Base-by-base conservation (phyloP, 53 echinoderm and acorn worm species). In the Mesocentrotus franciscanus region DNA sequence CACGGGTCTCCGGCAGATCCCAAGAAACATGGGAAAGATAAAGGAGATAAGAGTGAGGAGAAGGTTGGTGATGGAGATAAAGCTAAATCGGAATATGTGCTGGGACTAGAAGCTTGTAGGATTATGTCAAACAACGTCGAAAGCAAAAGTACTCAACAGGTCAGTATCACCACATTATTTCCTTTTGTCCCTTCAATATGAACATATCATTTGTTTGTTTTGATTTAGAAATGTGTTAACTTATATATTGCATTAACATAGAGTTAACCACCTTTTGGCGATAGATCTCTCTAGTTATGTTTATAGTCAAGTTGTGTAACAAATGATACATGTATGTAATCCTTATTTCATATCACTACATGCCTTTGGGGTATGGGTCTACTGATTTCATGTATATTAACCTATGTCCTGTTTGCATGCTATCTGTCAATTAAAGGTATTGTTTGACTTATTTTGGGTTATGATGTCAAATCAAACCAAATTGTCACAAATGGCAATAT, bases 21-120 rank as follows among this genome's bases (percentile, higher is more conserved):
- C 87, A 97, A 97, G 97, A 97, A 95, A 57, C 97, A 97, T 78
- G 85, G 95, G 78, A 95, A 97, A 62, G 95, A 95, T 61, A 96
- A 96, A 81, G 87, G 66, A 62, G 95, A 94, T 61, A 94, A 85
- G 57, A 39, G 55, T 22, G 85, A 85, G 29, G 95, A 94, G 27
- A 94, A 85, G 87, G 33, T 24, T 30, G 12, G 14, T 55, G 95
- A 94, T 4, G 70, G 30, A 4, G 95, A 94, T 0, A 94, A 94
- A 70, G 27, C 66, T 12, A 94, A 87, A 18, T 94, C 87, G 22
- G 95, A 94, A 68, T 94, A 94, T 56, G 60, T 85, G 22, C 32
- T 94, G 8, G 95, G 95, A 85, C 71, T 85, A 14, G 95, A 94
- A 64, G 72, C 95, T 10, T 94, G 71, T 70, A 34, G 95, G 71